Base-by-base conservation (phyloP, 2,113 vertebrate species). In the Bagarius yarrelli region DNA sequence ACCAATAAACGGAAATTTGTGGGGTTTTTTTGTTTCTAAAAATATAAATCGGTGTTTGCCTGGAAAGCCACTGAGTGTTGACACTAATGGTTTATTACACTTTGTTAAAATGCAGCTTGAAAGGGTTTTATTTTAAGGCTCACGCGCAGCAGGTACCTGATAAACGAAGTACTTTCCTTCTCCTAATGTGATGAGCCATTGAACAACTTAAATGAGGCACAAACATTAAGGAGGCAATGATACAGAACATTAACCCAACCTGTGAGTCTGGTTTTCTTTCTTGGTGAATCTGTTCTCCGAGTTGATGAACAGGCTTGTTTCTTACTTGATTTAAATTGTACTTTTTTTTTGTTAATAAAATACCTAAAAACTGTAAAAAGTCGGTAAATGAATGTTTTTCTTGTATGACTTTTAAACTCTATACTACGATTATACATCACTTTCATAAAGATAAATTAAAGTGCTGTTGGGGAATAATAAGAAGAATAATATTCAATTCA, bases 261-360 rank as follows among this genome's bases (percentile, higher is more conserved):
- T 32, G 9, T 4, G 0, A 30, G 16, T 25, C 19, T 52, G n/a
- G 8, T 30, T 71, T 50, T n/a, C 44, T 30, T 52, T 71, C n/a
- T 5, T 71, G 8, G 3, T 4, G 18, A 52, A 30, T 27, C 18
- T 32, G 25, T 72, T 72, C 13, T 71, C 16, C 19, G 3, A 9
- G 16, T 72, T 72, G n/a, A 27, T 52, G 15, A 11, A 52, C 44
- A 52, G 9, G 6, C 50, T 21, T 19, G 25, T 70, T 70, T 18
- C 44, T 27, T 50, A 50, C 47, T 53, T 72, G 16, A 53, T 32
- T 32, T 32, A 16, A 53, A 72, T 30, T 71, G 27, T 72, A 5
- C 27, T 52, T 71, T 32, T 53, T 72, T 25, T 25, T 50, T 30
- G 16, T 71, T 72, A 72, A 72, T 72, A 72, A 72, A 72, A 72